A percentile compares a stretch with the other conserved stretches of the same genome.
Evolutionary conservation across 2,113 vertebrate genomes (phyloP).

Genomic region (Cebidichthys violaceus): DNA sequence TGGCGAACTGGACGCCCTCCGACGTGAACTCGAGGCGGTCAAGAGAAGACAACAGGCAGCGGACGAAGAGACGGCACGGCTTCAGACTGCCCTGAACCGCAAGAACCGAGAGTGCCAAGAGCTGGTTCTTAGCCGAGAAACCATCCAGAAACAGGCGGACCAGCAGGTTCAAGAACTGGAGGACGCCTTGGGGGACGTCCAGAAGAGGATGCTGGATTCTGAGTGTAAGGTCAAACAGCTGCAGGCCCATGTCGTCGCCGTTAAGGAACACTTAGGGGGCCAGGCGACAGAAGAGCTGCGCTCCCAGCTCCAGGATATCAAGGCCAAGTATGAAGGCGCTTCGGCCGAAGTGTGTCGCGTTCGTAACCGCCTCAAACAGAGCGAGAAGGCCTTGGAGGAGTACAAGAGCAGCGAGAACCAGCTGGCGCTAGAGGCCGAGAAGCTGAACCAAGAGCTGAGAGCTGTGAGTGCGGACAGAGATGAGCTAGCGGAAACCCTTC

Average conservation of each 20-base stretch:
- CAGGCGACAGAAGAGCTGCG: conserved; percentile 87
- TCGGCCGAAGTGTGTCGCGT: conserved; percentile 92
- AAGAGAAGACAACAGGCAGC: conserved; percentile 83
- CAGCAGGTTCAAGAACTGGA: conserved; percentile 92
- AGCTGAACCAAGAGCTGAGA: conserved; percentile 84
- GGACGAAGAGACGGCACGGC: conserved; percentile 84
- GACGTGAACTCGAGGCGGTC: conserved; percentile 85
- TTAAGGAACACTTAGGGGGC: conserved; percentile 91
- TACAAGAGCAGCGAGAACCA: conserved; percentile 89
- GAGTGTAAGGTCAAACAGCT: conserved; percentile 98
- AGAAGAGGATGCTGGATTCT: conserved; percentile 98
- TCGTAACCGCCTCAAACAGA: conserved; percentile 92
- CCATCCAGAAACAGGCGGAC: conserved; percentile 89
- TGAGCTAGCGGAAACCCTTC: conserved; percentile 72
- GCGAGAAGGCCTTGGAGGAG: conserved; percentile 89
- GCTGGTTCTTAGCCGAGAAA: conserved; percentile 83
- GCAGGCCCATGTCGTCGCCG: conserved; percentile 94
- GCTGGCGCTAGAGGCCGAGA: conserved; percentile 87
- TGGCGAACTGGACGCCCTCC: conserved; percentile 84
- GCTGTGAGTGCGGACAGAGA: conserved; percentile 83
- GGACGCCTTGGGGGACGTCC: conserved; percentile 93
- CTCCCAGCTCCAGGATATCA: conserved; percentile 90
- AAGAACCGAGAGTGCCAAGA: conserved; percentile 89
- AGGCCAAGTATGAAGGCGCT: conserved; percentile 92
- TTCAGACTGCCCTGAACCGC: conserved; percentile 87